Evolutionary conservation across 1,140 invertebrate species (phyloP).

Genomic region (Tyrophagus putrescentiae): DNA sequence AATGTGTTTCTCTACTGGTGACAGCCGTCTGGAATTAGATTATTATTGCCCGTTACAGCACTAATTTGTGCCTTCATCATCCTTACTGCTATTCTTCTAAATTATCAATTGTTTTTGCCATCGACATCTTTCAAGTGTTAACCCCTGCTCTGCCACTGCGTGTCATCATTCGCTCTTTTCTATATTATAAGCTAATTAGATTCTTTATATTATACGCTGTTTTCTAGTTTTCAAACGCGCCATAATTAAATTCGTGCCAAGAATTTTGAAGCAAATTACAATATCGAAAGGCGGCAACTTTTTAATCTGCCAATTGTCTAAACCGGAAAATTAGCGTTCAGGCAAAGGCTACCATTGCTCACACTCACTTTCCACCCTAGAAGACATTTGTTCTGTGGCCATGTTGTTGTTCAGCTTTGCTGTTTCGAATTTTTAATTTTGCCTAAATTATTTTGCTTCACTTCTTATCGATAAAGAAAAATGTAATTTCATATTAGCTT

Average conservation of each 20-base stretch:
- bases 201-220: constrained; percentile 3
- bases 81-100: too few species aligned
- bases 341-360: background rate
- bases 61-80: background rate
- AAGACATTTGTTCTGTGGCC: too few species aligned
- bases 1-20: too few species aligned
- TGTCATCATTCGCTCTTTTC: too few species aligned
- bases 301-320: constrained; percentile 8
- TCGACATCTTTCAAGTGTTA: constrained; percentile 5
- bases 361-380: background rate
- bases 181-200: constrained; percentile 16
- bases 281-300: background rate
- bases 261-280: constrained; percentile 7
- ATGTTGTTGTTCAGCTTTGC: background rate
- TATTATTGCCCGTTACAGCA: background rate
- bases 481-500: background rate
- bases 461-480: constrained; percentile 4
- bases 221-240: background rate
- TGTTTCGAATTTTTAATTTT: constrained; percentile 3
- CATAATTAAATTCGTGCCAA: constrained; percentile 7
- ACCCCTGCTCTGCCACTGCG: background rate
- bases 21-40: background rate
- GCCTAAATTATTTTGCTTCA: background rate
- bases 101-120: background rate
- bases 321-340: background rate